Conservation (phyloP, 2,888 invertebrate genomes). For the Maniola hyperantus region DNA sequence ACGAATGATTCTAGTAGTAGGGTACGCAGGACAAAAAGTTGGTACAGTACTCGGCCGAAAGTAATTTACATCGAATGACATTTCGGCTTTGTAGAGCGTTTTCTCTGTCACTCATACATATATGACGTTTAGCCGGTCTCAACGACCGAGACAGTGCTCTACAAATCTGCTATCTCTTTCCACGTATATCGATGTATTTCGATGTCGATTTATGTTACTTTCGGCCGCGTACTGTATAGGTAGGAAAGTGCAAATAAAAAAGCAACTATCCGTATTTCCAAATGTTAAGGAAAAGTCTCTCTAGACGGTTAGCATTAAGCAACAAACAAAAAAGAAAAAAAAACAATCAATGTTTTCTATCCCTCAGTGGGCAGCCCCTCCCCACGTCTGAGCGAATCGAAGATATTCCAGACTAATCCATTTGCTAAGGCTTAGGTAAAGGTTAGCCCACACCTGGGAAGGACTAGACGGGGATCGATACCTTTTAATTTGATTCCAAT, state of each 20-base stretch:
- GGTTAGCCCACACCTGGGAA: slow-evolving; percentile 17
- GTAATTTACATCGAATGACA: too few species aligned
- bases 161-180: too few species aligned
- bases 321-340: slow-evolving; percentile 26
- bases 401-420: slow-evolving; percentile 71
- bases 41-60: too few species aligned
- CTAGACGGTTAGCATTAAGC: slow-evolving; percentile 19
- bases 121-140: too few species aligned
- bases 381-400: slow-evolving; percentile 53
- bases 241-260: background rate
- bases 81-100: too few species aligned
- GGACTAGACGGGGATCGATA: background rate
- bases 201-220: too few species aligned
- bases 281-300: slow-evolving; percentile 13
- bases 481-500: slow-evolving; percentile 3
- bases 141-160: too few species aligned
- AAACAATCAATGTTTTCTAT: slow-evolving; percentile 31
- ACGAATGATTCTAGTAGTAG: background rate
- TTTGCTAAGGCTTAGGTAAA: slow-evolving; percentile 48
- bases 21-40: background rate
- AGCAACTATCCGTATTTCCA: background rate
- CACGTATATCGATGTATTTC: too few species aligned
- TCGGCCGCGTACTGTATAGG: too few species aligned
- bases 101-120: too few species aligned
- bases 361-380: slow-evolving; percentile 21